phyloP scores from a whole-genome alignment of 2,888 invertebrate genomes.

The Lymantria dispar region DNA sequence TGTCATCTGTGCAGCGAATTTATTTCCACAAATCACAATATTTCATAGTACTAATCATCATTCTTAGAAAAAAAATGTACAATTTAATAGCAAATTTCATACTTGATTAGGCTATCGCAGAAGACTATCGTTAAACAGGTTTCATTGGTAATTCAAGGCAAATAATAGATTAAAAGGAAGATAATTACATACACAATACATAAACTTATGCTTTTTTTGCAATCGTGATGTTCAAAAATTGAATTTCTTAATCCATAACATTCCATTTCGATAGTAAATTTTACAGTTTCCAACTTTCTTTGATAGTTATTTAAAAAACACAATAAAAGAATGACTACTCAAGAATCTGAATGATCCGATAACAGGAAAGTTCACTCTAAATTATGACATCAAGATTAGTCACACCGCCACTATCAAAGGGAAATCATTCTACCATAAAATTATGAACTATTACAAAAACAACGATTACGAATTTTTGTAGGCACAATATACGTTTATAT shows the following conservation, averaged over 20 bases:
- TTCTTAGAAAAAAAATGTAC: constrained; percentile 7
- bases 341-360: background rate
- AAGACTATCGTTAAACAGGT: constrained; percentile 6
- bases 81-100: constrained; percentile 14
- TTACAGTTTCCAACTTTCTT: background rate
- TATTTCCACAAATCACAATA: background rate
- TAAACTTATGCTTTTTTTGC: background rate
- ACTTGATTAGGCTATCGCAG: constrained; percentile 8
- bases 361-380: constrained; percentile 17
- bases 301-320: background rate
- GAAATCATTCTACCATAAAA: constrained; percentile 45
- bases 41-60: background rate
- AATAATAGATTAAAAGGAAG: background rate
- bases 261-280: background rate
- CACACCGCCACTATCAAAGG: constrained; percentile 47
- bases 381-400: constrained; percentile 51
- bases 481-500: constrained; percentile 33
- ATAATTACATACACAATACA: background rate
- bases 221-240: background rate
- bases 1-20: too few relatives aligned
- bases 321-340: background rate
- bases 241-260: background rate
- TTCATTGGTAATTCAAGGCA: background rate
- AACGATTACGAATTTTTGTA: background rate
- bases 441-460: background rate